Evolutionary conservation across 2,888 invertebrate genomes (phyloP).

Genomic region (Chloromyia formosa): DNA sequence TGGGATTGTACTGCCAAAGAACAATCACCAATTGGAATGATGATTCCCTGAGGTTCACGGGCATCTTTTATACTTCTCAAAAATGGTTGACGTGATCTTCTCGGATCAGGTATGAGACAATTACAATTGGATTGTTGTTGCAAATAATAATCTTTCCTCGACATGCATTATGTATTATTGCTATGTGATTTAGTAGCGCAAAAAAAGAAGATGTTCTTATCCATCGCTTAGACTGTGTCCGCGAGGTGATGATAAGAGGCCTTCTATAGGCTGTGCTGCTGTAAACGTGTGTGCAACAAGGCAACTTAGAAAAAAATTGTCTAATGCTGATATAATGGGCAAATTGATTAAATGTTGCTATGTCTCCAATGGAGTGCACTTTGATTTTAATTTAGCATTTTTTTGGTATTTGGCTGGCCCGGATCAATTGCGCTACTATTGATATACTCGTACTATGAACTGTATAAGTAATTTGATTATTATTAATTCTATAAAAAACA

Average conservation of each 20-base stretch:
- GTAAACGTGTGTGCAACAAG: not conserved
- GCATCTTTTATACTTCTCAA: slow-evolving; percentile 28
- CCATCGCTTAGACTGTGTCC: not conserved
- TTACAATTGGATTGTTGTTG: not conserved
- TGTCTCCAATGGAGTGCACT: not conserved
- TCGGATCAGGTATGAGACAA: not conserved
- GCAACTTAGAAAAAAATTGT: slow-evolving; percentile 3
- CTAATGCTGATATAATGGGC: not conserved
- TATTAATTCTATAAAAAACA: too few relatives aligned
- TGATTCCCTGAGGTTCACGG: not conserved
- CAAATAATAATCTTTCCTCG: not conserved
- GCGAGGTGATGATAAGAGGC: not conserved
- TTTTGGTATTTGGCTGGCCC: not conserved
- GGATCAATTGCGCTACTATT: too few relatives aligned
- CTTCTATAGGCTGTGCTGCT: not conserved
- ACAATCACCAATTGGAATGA: slow-evolving; percentile 26
- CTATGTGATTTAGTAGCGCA: too few relatives aligned
- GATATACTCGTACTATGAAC: too few relatives aligned
- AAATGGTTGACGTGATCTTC: not conserved
- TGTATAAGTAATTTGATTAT: too few relatives aligned
- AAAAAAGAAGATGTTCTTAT: not conserved
- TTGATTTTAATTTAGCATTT: not conserved
- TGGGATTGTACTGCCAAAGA: not conserved
- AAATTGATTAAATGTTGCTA: not conserved
- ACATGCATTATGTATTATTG: too few relatives aligned